These are phyloP conservation scores for Conopomorpha cramerella DNA, from an alignment of 1,140 invertebrate genomes.

Conservation along the genomic window DNA sequence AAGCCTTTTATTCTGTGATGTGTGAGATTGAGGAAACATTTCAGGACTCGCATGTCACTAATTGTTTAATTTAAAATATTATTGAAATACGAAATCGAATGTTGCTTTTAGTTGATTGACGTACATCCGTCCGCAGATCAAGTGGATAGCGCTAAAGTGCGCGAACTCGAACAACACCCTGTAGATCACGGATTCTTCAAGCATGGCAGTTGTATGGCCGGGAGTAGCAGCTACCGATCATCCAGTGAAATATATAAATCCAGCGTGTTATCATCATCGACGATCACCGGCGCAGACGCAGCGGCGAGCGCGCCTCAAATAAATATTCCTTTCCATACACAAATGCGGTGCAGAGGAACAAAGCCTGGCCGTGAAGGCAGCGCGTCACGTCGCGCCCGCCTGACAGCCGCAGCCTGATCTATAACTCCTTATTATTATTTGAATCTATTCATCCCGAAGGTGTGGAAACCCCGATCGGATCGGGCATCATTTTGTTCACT, in stretches of 20 bases:
- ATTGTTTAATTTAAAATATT: too few relatives aligned
- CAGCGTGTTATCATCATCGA: slow-evolving; percentile 44
- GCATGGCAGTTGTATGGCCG: slow-evolving; percentile 34
- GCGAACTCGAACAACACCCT: too few relatives aligned
- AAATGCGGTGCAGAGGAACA: slow-evolving; percentile 18
- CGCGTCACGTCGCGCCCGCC: slow-evolving; percentile 17
- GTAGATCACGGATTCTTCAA: too few relatives aligned
- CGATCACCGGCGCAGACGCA: slow-evolving; percentile 33
- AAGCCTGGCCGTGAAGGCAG: slow-evolving; percentile 10
- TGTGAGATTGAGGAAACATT: too few relatives aligned
- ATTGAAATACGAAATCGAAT: too few relatives aligned
- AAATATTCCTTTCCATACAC: slow-evolving; percentile 55
- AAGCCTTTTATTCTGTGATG: too few relatives aligned
- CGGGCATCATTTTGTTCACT: slow-evolving; percentile 54
- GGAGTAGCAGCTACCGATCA: slow-evolving; percentile 39
- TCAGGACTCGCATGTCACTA: too few relatives aligned
- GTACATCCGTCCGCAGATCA: too few relatives aligned
- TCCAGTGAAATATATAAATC: slow-evolving; percentile 52
- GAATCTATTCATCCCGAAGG: slow-evolving; percentile 55
- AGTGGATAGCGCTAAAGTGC: too few relatives aligned
- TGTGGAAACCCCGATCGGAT: slow-evolving; percentile 46
- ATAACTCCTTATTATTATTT: slow-evolving; percentile 59
- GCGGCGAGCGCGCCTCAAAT: slow-evolving; percentile 29
- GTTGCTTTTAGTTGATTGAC: too few relatives aligned
- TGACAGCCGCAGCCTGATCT: slow-evolving; percentile 41